These are phyloP conservation scores for Hoplostethus mediterraneus DNA, from an alignment of 2,797 vertebrate genomes.

Conservation along the genomic window DNA sequence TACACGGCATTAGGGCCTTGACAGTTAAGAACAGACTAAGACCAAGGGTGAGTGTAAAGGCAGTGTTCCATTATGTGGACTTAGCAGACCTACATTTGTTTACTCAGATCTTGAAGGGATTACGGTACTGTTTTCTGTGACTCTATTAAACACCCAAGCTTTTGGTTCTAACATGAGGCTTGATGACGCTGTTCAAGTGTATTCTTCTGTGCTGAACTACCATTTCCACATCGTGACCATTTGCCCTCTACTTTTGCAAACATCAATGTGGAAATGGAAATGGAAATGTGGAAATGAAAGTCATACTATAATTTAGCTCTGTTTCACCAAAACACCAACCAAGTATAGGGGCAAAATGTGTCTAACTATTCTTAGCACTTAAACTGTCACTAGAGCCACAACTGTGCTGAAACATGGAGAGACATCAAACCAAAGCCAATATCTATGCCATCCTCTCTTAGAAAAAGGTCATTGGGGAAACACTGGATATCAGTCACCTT, in stretches of 20 bases:
- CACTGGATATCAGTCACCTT: too few relatives aligned
- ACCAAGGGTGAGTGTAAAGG: slow-evolving; percentile 77
- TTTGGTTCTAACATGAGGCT: slow-evolving; percentile 77
- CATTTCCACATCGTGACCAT: slow-evolving; percentile 18
- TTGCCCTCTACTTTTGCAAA: slow-evolving; percentile 4
- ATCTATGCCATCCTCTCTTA: too few relatives aligned
- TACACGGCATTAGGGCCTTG: slow-evolving; percentile 56
- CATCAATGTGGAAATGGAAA: not conserved
- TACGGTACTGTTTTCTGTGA: slow-evolving; percentile 86
- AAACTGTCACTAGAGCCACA: too few relatives aligned
- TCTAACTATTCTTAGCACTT: too few relatives aligned
- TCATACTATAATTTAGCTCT: too few relatives aligned
- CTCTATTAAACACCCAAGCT: slow-evolving; percentile 75
- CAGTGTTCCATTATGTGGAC: slow-evolving; percentile 81
- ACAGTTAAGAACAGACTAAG: slow-evolving; percentile 80
- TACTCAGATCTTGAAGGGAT: slow-evolving; percentile 86
- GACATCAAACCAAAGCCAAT: too few relatives aligned
- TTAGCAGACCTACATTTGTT: slow-evolving; percentile 85
- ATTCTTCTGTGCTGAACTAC: slow-evolving; percentile 12
- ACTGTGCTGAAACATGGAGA: too few relatives aligned
- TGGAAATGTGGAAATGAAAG: too few relatives aligned
- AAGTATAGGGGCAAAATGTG: too few relatives aligned
- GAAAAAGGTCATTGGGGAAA: too few relatives aligned
- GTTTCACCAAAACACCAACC: too few relatives aligned
- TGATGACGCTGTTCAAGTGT: slow-evolving; percentile 53